Percentiles rank a stretch among this genome's conserved stretches.
phyloP scores from a whole-genome alignment of 2,888 invertebrate species.

The Podotricha telesiphe region DNA sequence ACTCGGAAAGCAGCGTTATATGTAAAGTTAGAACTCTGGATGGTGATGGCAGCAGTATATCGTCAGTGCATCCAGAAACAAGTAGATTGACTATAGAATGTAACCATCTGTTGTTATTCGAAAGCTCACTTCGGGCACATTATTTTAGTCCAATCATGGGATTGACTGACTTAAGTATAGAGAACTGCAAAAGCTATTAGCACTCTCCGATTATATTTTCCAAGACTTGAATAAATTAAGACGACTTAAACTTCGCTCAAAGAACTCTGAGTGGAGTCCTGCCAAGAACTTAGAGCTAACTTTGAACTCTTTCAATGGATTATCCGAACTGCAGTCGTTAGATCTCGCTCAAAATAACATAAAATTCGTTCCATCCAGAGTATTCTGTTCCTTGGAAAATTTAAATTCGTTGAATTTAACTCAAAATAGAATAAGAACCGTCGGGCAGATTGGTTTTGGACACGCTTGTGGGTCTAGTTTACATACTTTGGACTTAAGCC shows the following conservation, averaged over 20 bases:
- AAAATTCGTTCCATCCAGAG: conserved; percentile 89
- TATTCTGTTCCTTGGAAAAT: conserved; percentile 91
- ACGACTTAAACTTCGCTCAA: conserved; percentile 90
- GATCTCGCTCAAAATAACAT: conserved; percentile 94
- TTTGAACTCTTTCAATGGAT: conserved; percentile 88
- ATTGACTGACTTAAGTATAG: conserved; percentile 89
- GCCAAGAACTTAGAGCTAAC: conserved; percentile 89
- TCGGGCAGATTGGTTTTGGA: conserved; percentile 89
- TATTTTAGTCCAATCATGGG: conserved; percentile 89
- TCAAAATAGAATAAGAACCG: conserved; percentile 90
- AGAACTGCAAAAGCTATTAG: conserved; percentile 91
- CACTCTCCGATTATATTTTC: conserved; percentile 90
- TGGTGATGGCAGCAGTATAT: conserved; percentile 86
- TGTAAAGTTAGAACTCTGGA: conserved; percentile 89
- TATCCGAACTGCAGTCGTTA: conserved; percentile 90
- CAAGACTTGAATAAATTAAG: conserved; percentile 91
- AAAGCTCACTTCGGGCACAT: conserved; percentile 89
- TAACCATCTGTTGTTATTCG: conserved; percentile 89
- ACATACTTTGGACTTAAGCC: conserved; percentile 90
- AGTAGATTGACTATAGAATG: conserved; percentile 89
- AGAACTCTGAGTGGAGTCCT: conserved; percentile 91
- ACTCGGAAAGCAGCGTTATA: conserved; percentile 82
- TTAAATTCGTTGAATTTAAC: conserved; percentile 93
- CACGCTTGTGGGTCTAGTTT: conserved; percentile 87
- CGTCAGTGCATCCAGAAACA: conserved; percentile 86